These are phyloP conservation scores for Phoxinus phoxinus DNA, from an alignment of 2,113 vertebrate species.

Conservation along the genomic window DNA sequence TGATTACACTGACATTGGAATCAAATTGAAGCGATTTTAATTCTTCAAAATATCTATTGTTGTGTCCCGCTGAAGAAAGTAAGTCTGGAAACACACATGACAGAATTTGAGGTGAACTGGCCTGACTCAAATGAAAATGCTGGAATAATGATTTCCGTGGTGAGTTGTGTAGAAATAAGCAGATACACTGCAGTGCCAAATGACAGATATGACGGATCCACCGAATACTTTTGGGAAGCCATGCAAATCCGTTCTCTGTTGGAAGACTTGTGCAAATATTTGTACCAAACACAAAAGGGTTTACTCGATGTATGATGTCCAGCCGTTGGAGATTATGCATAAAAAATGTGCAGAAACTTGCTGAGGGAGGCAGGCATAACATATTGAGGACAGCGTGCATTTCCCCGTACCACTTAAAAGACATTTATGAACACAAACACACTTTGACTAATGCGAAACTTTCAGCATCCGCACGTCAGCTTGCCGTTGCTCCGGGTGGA, in stretches of 20 bases:
- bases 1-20: not conserved
- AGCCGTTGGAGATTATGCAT: constrained; percentile 27
- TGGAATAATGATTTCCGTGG: not conserved
- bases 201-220: constrained; percentile 17
- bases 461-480: constrained; percentile 53
- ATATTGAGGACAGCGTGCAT: not conserved
- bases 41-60: not conserved
- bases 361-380: constrained; percentile 4
- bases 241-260: constrained; percentile 18
- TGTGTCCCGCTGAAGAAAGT: not conserved
- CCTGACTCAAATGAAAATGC: not conserved
- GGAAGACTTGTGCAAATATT: constrained; percentile 16
- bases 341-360: not conserved
- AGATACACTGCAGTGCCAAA: not conserved
- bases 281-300: constrained; percentile 27
- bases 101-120: not conserved
- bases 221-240: constrained; percentile 1
- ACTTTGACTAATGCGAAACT: constrained; percentile 65
- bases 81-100: not conserved
- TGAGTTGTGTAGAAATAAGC: not conserved
- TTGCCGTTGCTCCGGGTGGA: constrained; percentile 59
- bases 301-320: constrained; percentile 33
- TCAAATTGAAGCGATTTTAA: not conserved
- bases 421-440: constrained; percentile 48
- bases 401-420: constrained; percentile 23